Base-by-base conservation (phyloP, 2,113 vertebrate species). In the Nesogale talazaci region DNA sequence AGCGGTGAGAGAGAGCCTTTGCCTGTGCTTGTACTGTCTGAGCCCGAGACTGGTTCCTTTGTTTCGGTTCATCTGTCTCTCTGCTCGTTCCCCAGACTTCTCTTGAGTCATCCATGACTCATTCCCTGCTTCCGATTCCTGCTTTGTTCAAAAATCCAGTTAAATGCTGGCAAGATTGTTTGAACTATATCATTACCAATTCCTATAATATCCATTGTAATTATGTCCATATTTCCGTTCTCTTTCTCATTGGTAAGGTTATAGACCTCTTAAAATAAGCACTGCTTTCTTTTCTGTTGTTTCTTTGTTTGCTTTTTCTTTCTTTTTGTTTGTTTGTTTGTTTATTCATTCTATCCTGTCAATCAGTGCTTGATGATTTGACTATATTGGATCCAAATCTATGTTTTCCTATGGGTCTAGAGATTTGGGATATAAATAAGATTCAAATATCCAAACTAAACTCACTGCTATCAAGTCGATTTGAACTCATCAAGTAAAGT, bases 81-180 rank as follows among this genome's bases (percentile, higher is more conserved):
- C 20, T 59, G 15, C 84, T 89, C 89, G 15, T 87, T 89, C 89
- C 65, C 86, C 31, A 89, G 65, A 52, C 7, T n/a, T 22, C 63
- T 72, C 29, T 14, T 57, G 29, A 42, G 34, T 46, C 81, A 59
- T 61, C 17, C 63, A 16, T 31, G 23, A 34, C 67, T 83, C 91
- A 79, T 80, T 75, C 52, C 2, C 38, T 27, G 22, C 85, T 16
- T 40, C 56, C 29, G 29, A 3, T 82, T 85, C 20, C 36, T 63
- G 23, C 76, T 92, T 85, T 74, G 42, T 59, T 88, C 56, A 85
- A 29, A 36, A 85, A 25, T 1, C 1, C 1, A 42, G 4, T 56
- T 91, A 61, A 88, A 59, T 57, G 56, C 83, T 92, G 8, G 8
- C 65, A 74, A 74, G 70, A 46, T 7, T 57, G 4, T 52, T 23